Conservation (phyloP, 92 coral and sea anemone genomes). For the Zoanthus solanderi region DNA sequence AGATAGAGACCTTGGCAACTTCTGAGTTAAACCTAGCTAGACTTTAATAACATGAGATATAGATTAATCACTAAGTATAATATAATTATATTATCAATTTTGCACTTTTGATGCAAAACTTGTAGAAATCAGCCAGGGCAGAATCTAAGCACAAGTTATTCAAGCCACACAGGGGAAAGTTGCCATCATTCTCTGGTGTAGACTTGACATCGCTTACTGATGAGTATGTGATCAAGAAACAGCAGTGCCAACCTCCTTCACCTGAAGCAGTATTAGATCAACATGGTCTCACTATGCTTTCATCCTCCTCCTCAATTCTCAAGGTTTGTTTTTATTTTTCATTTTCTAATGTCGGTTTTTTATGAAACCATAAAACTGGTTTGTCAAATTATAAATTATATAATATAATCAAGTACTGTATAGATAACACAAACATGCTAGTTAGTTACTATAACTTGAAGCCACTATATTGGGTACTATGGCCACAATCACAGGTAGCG, state of each 20-base stretch:
- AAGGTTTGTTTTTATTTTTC: conserved; percentile 58
- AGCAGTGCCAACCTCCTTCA: conserved; percentile 21
- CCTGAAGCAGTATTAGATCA: conserved; percentile 56
- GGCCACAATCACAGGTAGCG: too few species aligned
- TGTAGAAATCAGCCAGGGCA: conserved; percentile 11
- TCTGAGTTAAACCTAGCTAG: background rate
- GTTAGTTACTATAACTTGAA: too few species aligned
- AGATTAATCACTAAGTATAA: background rate
- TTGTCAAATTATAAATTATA: background rate
- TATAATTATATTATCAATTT: background rate
- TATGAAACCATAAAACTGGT: too few species aligned
- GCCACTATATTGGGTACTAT: too few species aligned
- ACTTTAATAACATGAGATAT: background rate
- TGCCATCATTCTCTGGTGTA: conserved; percentile 86
- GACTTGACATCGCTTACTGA: conserved; percentile 83
- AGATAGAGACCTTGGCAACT: too few species aligned
- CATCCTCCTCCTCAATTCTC: conserved; percentile 81
- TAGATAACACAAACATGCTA: too few species aligned
- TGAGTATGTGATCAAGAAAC: conserved; percentile 49
- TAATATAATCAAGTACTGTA: too few species aligned
- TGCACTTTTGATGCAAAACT: background rate
- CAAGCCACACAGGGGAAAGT: conserved; percentile 77
- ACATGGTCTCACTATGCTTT: conserved; percentile 76
- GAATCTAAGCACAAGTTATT: conserved; percentile 60
- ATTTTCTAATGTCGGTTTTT: too few species aligned